These are phyloP conservation scores for Drosophila suzukii DNA, from an alignment of 1,140 invertebrate genomes.

Conservation along the genomic window DNA sequence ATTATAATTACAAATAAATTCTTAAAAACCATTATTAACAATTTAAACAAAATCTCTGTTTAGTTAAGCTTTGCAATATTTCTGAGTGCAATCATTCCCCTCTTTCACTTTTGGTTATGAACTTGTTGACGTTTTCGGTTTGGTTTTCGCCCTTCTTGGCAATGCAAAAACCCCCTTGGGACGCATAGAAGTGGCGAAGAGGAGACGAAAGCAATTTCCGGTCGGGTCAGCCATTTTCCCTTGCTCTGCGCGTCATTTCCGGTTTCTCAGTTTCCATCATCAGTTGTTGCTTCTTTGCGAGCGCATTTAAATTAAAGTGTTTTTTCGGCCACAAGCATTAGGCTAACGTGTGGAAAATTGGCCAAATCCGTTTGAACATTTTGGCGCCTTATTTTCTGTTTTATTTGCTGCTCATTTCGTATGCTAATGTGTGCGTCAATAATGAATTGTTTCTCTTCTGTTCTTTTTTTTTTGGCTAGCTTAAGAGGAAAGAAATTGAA, in stretches of 20 bases:
- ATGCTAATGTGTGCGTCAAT: conserved; percentile 55
- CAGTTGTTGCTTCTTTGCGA: conserved; percentile 13
- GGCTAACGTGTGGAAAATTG: conserved; percentile 71
- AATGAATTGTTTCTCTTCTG: conserved; percentile 59
- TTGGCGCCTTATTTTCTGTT: background rate
- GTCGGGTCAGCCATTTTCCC: conserved; percentile 52
- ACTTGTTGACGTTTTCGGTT: conserved; percentile 24
- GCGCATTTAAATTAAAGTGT: conserved; percentile 25
- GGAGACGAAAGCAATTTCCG: conserved; percentile 68
- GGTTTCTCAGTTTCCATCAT: conserved; percentile 11
- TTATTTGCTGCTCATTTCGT: conserved; percentile 48
- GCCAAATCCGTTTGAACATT: conserved; percentile 54
- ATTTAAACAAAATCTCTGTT: too few relatives aligned
- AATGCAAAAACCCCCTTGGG: conserved; percentile 56
- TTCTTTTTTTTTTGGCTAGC: conserved; percentile 1
- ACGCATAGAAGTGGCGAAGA: conserved; percentile 8
- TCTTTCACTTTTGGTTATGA: conserved; percentile 33
- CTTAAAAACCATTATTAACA: too few relatives aligned
- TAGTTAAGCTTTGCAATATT: background rate
- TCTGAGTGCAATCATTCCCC: background rate
- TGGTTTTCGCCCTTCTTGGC: conserved; percentile 5
- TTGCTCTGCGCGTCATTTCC: conserved; percentile 65
- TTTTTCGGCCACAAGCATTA: conserved; percentile 22
- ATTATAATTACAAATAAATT: too few relatives aligned
- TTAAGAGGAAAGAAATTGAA: conserved; percentile 41